A percentile compares a stretch with the other conserved stretches of the same genome.
Conservation (phyloP, 2,797 vertebrate species). For the Antennarius maculatus region DNA sequence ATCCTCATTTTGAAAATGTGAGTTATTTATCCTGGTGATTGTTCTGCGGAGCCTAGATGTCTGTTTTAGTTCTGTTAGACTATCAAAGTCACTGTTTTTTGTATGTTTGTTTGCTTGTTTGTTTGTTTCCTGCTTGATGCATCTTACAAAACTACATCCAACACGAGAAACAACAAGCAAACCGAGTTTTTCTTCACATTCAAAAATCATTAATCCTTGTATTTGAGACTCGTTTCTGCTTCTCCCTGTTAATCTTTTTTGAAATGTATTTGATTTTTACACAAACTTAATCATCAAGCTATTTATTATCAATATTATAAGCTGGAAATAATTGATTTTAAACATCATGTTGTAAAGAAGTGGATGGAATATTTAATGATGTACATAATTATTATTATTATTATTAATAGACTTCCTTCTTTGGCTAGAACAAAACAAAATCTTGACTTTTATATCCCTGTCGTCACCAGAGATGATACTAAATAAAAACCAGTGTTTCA, state of each 20-base stretch:
- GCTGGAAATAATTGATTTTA: slow-evolving; percentile 19
- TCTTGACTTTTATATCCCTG: not conserved
- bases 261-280: not conserved
- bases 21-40: slow-evolving; percentile 62
- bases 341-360: slow-evolving; percentile 18
- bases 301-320: slow-evolving; percentile 25
- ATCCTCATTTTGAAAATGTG: slow-evolving; percentile 97
- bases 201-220: slow-evolving; percentile 9
- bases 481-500: not conserved
- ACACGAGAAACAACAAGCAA: not conserved
- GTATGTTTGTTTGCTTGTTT: not conserved
- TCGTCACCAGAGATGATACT: slow-evolving; percentile 6
- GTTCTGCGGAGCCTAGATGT: not conserved
- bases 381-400: no score
- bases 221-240: slow-evolving; percentile 16
- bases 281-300: slow-evolving; percentile 4
- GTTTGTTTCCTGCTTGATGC: no score
- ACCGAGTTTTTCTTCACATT: slow-evolving; percentile 26
- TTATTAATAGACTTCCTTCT: no score
- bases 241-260: slow-evolving; percentile 26
- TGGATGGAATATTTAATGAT: no score
- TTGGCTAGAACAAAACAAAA: no score
- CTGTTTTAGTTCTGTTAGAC: slow-evolving; percentile 3
- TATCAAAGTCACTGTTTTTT: not conserved
- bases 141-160: not conserved